Conservation (phyloP, 2,888 invertebrate genomes). For the Sicus ferrugineus region DNA sequence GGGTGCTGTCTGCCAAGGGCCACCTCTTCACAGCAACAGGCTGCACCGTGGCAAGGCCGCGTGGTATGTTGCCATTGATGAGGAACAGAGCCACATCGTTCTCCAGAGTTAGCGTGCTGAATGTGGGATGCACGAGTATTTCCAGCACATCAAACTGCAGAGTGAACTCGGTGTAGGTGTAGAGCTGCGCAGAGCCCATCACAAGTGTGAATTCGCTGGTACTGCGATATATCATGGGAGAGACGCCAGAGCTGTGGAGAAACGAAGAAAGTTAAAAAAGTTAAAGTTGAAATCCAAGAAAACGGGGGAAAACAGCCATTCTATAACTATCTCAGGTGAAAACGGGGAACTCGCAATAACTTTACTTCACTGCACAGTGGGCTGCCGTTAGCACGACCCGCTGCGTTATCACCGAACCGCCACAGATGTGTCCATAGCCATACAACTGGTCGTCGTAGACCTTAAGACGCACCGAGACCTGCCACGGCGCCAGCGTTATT, state of each 20-base stretch:
- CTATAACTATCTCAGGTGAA: no score
- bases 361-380: constrained; percentile 49
- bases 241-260: constrained; percentile 33
- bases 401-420: constrained; percentile 52
- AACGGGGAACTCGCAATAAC: no score
- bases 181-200: constrained; percentile 49
- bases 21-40: constrained; percentile 43
- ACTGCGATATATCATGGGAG: constrained; percentile 41
- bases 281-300: neutral
- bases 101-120: constrained; percentile 42
- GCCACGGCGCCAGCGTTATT: constrained; percentile 49
- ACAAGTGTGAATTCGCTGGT: constrained; percentile 47
- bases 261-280: neutral
- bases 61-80: constrained; percentile 45
- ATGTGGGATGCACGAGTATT: constrained; percentile 40
- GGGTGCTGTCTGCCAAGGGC: constrained; percentile 33
- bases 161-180: constrained; percentile 40
- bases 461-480: constrained; percentile 52
- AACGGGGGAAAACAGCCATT: no score
- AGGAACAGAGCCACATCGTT: constrained; percentile 50
- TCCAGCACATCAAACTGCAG: constrained; percentile 44
- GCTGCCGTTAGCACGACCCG: constrained; percentile 47
- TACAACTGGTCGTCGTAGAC: constrained; percentile 50
- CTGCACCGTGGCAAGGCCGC: constrained; percentile 37
- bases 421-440: constrained; percentile 59